These are phyloP conservation scores for Carettochelys insculpta DNA, from an alignment of 2,113 vertebrate genomes.

Conservation along the genomic window DNA sequence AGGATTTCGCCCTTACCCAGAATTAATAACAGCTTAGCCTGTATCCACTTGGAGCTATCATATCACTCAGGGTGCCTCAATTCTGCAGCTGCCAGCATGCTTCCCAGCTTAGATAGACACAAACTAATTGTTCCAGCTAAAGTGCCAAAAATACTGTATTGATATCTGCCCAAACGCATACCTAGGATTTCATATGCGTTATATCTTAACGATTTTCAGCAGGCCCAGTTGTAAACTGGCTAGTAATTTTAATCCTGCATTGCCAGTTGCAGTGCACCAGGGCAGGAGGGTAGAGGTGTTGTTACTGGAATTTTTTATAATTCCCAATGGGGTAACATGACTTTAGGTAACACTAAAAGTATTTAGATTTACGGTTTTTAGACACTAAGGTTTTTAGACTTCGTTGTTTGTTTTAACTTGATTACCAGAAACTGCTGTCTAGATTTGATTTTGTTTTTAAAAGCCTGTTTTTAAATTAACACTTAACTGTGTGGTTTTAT, in stretches of 20 bases:
- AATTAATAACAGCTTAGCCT: neutral
- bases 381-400: too few relatives aligned
- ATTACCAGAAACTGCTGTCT: too few relatives aligned
- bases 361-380: too few relatives aligned
- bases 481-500: too few relatives aligned
- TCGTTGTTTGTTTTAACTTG: too few relatives aligned
- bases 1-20: neutral
- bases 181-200: neutral
- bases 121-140: neutral
- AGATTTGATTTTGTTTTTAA: too few relatives aligned
- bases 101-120: neutral
- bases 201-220: neutral
- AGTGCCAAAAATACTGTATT: neutral
- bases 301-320: too few relatives aligned
- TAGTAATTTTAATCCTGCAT: neutral
- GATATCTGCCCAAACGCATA: neutral
- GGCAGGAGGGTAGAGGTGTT: too few relatives aligned
- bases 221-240: neutral
- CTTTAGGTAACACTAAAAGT: too few relatives aligned
- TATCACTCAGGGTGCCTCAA: neutral
- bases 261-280: neutral
- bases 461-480: too few relatives aligned
- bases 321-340: too few relatives aligned
- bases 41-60: neutral
- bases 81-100: neutral